Conservation (phyloP, 2,113 vertebrate species). For the Salvelinus fontinalis region DNA sequence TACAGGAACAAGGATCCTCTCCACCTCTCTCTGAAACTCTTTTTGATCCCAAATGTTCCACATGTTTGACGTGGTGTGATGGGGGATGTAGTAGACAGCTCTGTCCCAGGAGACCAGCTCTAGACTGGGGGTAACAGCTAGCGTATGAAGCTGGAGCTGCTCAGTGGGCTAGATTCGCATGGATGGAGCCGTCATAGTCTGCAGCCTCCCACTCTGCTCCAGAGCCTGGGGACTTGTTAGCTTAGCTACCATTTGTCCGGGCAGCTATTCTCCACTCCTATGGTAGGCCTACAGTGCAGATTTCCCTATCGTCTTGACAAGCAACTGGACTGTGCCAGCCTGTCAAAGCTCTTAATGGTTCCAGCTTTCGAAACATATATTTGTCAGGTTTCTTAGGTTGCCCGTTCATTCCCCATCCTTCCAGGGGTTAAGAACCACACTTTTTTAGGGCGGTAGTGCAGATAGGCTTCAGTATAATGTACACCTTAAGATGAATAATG, state of each 20-base stretch:
- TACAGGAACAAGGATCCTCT: background rate
- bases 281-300: conserved; percentile 33
- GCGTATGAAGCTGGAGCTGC: conserved; percentile 25
- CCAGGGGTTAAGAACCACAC: background rate
- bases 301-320: conserved; percentile 50
- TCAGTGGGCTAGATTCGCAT: conserved; percentile 43
- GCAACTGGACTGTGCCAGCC: conserved; percentile 48
- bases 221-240: conserved; percentile 59
- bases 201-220: conserved; percentile 34
- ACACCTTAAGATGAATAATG: background rate
- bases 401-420: background rate
- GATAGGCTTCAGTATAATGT: background rate
- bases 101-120: conserved; percentile 24
- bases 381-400: background rate
- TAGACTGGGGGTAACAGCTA: background rate
- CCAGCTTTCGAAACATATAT: conserved; percentile 26
- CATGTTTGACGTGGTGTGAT: conserved; percentile 13
- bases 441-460: background rate
- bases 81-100: conserved; percentile 29
- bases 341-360: conserved; percentile 52
- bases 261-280: conserved; percentile 44
- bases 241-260: conserved; percentile 27
- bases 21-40: background rate
- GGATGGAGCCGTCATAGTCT: conserved; percentile 42
- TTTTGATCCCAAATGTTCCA: conserved; percentile 20